Conservation (phyloP, 1,140 invertebrate genomes). For the Marisa cornuarietis region DNA sequence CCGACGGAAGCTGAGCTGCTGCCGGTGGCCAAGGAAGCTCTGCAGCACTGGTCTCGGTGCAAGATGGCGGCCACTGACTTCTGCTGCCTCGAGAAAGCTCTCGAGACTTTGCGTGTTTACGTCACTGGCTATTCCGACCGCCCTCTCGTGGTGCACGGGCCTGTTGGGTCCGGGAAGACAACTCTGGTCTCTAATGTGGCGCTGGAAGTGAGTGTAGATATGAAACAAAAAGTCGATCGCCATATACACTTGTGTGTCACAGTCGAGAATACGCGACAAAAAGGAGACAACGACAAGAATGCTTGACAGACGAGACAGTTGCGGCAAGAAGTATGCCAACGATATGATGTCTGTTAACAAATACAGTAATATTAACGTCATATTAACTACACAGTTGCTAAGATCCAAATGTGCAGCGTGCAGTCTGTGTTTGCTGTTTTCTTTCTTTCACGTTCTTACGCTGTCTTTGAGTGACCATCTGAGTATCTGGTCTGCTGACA, state of each 20-base stretch:
- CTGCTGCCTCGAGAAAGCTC: slow-evolving; percentile 85
- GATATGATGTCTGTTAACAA: too few species aligned
- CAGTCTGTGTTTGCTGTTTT: too few species aligned
- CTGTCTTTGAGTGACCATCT: background rate
- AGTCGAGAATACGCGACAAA: too few species aligned
- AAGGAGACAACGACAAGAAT: too few species aligned
- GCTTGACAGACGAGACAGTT: too few species aligned
- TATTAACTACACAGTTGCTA: too few species aligned
- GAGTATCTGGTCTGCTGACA: background rate
- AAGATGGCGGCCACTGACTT: slow-evolving; percentile 68
- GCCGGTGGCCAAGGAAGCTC: slow-evolving; percentile 42
- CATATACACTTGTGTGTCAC: too few species aligned
- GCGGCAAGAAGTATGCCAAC: too few species aligned
- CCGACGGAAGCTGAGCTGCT: background rate
- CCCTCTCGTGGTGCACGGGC: slow-evolving; percentile 57
- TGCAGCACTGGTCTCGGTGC: slow-evolving; percentile 47
- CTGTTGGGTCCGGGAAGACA: slow-evolving; percentile 57
- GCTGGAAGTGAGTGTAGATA: slow-evolving; percentile 71
- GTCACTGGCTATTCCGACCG: slow-evolving; percentile 82
- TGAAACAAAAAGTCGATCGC: too few species aligned
- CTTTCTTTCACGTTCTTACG: background rate
- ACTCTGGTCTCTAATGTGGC: slow-evolving; percentile 54
- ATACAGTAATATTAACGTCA: too few species aligned
- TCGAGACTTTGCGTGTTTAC: slow-evolving; percentile 83
- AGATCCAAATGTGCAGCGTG: too few species aligned